Base-by-base conservation (phyloP, 2,888 invertebrate species). In the Drosophila falleni region DNA sequence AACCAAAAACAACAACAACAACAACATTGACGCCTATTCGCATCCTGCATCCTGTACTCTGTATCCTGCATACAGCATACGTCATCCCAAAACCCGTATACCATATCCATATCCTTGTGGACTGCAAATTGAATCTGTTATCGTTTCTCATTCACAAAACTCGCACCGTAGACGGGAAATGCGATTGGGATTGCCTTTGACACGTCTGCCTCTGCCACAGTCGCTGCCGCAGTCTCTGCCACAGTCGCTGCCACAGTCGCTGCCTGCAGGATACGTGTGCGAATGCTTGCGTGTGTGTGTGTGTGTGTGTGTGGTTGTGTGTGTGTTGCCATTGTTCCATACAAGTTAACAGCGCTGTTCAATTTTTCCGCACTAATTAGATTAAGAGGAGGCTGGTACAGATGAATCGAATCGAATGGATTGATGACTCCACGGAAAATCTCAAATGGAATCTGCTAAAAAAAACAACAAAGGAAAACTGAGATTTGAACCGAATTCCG, bases 311-410 rank as follows among this genome's bases (percentile, higher is more conserved):
- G n/a, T n/a, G n/a, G n/a, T n/a, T n/a, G 41, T 64, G 61, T 71
- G 50, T 65, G 70, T 76, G 61, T 51, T 71, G 41, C 44, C 84
- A 74, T 83, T 83, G 85, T 81, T 74, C 35, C 66, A 54, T 65
- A 67, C 67, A 80, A 86, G 84, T 86, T 82, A 71, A 86, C 86
- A 88, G 75, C 68, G 83, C 78, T 82, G 88, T 77, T 84, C 83
- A 84, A 84, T 87, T 79, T 87, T 82, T 86, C 76, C 80, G 86
- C 87, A 88, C 84, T 85, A 85, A 85, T 85, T 85, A 88, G 84
- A 84, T 84, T 86, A 88, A 86, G 9, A 78, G 87, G 55, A 86
- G 88, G 83, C 83, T 74, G 44, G 64, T 26, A 33, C 56, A 66
- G 68, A 64, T 67, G 67, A 71, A 71, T 67, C 81, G 71, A 77